phyloP scores from a whole-genome alignment of 1,140 invertebrate genomes.

The Trialeurodes vaporariorum region DNA sequence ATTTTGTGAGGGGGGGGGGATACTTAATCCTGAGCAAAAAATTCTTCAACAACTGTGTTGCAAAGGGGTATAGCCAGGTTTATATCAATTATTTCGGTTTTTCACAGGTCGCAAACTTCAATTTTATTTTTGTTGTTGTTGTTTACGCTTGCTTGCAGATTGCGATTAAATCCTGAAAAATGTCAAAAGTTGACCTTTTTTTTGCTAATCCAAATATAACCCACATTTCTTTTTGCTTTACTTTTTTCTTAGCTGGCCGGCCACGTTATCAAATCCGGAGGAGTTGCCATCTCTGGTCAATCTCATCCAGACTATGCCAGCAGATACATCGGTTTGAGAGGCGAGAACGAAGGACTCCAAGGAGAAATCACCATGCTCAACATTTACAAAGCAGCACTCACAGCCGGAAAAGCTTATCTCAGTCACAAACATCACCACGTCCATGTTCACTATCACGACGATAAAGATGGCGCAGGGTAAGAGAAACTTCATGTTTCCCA shows the following conservation, averaged over 20 bases:
- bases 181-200: too few relatives aligned
- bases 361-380: slow-evolving; percentile 68
- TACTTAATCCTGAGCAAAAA: too few relatives aligned
- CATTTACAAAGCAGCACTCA: slow-evolving; percentile 60
- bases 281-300: slow-evolving; percentile 56
- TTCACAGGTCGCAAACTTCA: too few relatives aligned
- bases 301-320: slow-evolving; percentile 47
- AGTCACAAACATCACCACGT: slow-evolving; percentile 74
- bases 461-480: slow-evolving; percentile 35
- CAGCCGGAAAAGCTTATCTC: slow-evolving; percentile 66
- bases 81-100: too few relatives aligned
- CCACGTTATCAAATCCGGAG: slow-evolving; percentile 60
- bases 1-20: too few relatives aligned
- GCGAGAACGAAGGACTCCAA: slow-evolving; percentile 46
- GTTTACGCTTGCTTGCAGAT: too few relatives aligned
- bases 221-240: too few relatives aligned
- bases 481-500: slow-evolving; percentile 30
- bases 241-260: slow-evolving; percentile 53
- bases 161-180: too few relatives aligned
- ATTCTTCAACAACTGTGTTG: too few relatives aligned
- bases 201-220: too few relatives aligned
- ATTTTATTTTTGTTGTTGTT: too few relatives aligned
- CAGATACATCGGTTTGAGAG: slow-evolving; percentile 39
- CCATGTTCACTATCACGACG: slow-evolving; percentile 59
- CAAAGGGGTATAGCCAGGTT: too few relatives aligned